Conservation (phyloP, 1,140 invertebrate species). For the Temnothorax longispinosus region DNA sequence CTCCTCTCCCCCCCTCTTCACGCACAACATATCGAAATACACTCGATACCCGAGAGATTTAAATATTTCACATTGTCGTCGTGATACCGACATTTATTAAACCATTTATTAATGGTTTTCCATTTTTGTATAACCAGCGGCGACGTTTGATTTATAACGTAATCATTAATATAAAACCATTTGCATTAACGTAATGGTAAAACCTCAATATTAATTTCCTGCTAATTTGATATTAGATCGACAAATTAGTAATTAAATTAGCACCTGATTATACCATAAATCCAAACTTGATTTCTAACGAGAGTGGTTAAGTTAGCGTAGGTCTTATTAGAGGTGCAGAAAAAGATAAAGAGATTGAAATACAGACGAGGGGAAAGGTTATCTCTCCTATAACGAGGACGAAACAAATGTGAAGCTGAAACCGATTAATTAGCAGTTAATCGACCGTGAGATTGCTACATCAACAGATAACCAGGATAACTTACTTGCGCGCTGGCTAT, state of each 20-base stretch:
- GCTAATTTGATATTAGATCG: not conserved
- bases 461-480: conserved; percentile 12
- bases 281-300: conserved; percentile 2
- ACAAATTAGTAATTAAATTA: conserved; percentile 14
- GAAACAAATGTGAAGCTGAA: conserved; percentile 21
- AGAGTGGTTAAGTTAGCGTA: not conserved
- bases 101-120: conserved; percentile 30
- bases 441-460: conserved; percentile 38
- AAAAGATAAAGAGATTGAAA: conserved; percentile 12
- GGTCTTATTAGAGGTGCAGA: not conserved
- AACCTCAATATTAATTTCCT: not conserved
- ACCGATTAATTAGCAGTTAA: conserved; percentile 39
- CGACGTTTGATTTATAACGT: not conserved
- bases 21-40: conserved; percentile 37
- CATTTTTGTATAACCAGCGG: not conserved
- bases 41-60: conserved; percentile 56
- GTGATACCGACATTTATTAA: conserved; percentile 34
- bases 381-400: not conserved
- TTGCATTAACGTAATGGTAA: not conserved
- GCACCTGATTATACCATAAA: not conserved
- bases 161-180: conserved; percentile 1
- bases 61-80: conserved; percentile 39
- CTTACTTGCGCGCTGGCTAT: no score
- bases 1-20: not conserved
- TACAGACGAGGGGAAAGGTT: not conserved